A percentile compares a stretch with the other conserved stretches of the same genome.
Evolutionary conservation across 35 echinoderm and acorn worm genomes (phyloP).

Genomic region (Ophiothrix spiculata): DNA sequence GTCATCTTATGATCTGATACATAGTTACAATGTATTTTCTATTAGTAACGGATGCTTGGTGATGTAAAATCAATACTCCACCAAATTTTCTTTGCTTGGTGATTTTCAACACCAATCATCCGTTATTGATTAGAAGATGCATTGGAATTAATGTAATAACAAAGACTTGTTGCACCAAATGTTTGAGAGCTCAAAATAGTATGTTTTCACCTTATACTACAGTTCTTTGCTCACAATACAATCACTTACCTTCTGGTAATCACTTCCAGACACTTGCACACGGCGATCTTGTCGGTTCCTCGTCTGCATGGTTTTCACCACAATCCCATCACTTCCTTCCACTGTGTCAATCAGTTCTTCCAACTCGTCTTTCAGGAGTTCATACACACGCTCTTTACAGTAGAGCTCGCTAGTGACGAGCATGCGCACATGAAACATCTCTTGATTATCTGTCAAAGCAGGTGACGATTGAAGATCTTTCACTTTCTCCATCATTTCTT

Average conservation of each 20-base stretch:
- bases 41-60: too few relatives aligned
- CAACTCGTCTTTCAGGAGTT: neutral
- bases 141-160: too few relatives aligned
- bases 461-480: neutral
- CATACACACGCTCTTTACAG: neutral
- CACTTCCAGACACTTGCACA: neutral
- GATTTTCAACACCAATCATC: too few relatives aligned
- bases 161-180: too few relatives aligned
- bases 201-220: too few relatives aligned
- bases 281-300: neutral
- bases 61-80: too few relatives aligned
- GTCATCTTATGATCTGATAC: too few relatives aligned
- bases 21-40: too few relatives aligned
- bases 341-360: neutral
- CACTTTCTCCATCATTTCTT: neutral
- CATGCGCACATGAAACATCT: neutral
- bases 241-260: constrained; percentile 2
- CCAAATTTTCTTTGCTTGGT: too few relatives aligned
- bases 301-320: neutral
- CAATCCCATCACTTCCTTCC: neutral
- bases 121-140: too few relatives aligned
- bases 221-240: too few relatives aligned
- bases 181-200: too few relatives aligned
- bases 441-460: neutral
- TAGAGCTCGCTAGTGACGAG: neutral